Evolutionary conservation across 1,140 invertebrate genomes (phyloP), one percentile per base, ranked within the genome.

Genomic region (Mylabris phalerata): DNA sequence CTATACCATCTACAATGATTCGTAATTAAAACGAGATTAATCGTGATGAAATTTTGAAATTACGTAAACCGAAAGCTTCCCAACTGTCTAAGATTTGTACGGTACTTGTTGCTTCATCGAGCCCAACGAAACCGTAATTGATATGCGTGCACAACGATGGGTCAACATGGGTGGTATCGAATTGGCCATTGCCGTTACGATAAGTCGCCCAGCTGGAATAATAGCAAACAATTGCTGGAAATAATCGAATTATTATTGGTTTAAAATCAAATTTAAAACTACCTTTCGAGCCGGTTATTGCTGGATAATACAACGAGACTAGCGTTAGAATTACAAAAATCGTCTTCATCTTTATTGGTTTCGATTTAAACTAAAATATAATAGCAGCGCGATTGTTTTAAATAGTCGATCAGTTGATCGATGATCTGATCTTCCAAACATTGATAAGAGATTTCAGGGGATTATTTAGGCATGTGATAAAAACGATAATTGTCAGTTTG

Each of bases 71-170:
- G 25, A 40, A 48, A 27, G 87, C 86, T 51, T 85, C 74, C 61
- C 79, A 84, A 0, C 81, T 75, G 67, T 88, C 85, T 4, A 87
- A 73, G 9, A 82, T 74, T 4, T 75, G 67, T 0, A 84, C 67
- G 0, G 67, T 67, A 2, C 78, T 80, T 4, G 3, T n/a, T 43
- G 70, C 71, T 24, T 73, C 63, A 38, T 19, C 40, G 9, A 83
- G 74, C 2, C 86, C 85, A 48, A 81, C 78, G 65, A 88, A 89
- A 1, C 81, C 72, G 64, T 88, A 88, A n/a, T 87, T 76, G 13
- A 88, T 95, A 90, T 0, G 90, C 2, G 52, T 92, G 68, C 92
- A 95, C 9, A 92, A 76, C 6, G 77, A 79, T 0, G 90, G 84
- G 55, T 87, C 84, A 27, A 94, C 78, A 68, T 89, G 74, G 7